Percentiles rank a stretch among this genome's conserved stretches.
Conservation (phyloP, 35 echinoderm and acorn worm genomes). For the Anneissia japonica region DNA sequence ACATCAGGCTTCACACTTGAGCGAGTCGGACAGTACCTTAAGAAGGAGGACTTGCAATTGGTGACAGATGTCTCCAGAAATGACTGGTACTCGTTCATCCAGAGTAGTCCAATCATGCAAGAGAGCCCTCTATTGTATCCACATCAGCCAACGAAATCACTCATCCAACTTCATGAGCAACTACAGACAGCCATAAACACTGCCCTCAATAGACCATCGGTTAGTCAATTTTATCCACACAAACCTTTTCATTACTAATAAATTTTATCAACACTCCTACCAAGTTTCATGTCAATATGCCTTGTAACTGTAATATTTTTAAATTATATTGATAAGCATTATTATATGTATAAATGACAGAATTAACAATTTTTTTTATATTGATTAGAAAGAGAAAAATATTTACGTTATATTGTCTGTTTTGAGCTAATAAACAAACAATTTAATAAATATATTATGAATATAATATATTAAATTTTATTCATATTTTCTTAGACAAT, state of each 20-base stretch:
- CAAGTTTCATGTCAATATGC: no score
- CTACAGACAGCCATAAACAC: constrained; percentile 48
- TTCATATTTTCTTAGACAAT: neutral
- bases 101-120: constrained; percentile 43
- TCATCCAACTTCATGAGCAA: constrained; percentile 63
- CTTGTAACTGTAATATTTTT: no score
- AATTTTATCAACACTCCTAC: neutral
- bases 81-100: constrained; percentile 62
- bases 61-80: constrained; percentile 19
- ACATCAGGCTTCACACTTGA: constrained; percentile 90
- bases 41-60: constrained; percentile 56
- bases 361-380: no score
- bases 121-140: constrained; percentile 62
- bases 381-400: no score
- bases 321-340: no score
- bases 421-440: no score
- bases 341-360: no score
- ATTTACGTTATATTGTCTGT: no score
- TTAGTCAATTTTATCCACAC: constrained; percentile 1
- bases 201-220: constrained; percentile 64
- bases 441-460: no score
- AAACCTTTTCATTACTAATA: neutral
- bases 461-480: no score
- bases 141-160: constrained; percentile 69
- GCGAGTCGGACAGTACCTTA: constrained; percentile 90